Evolutionary conservation across 2,888 invertebrate genomes (phyloP).

Genomic region (Hypsopygia costalis): DNA sequence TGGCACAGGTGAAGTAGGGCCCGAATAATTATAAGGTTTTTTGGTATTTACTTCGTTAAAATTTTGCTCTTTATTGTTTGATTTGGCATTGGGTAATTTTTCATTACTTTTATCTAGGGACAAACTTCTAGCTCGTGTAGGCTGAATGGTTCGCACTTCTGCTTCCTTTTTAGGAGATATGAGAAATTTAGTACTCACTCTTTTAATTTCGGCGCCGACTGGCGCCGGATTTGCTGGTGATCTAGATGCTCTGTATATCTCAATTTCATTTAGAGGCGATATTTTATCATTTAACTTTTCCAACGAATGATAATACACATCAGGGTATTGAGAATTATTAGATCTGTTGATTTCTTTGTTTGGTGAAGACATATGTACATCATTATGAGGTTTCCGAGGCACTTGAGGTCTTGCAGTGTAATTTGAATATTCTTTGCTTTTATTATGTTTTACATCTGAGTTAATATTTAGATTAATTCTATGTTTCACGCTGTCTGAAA

Average conservation of each 20-base stretch:
- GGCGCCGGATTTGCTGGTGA: conserved; percentile 49
- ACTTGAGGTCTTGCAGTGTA: conserved; percentile 53
- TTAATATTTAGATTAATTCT: conserved; percentile 21
- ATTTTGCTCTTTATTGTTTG: conserved; percentile 15
- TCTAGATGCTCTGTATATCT: conserved; percentile 56
- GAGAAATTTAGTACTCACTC: conserved; percentile 65
- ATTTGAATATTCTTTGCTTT: conserved; percentile 26
- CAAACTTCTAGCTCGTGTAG: conserved; percentile 63
- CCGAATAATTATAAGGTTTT: conserved; percentile 68
- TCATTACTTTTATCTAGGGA: conserved; percentile 49
- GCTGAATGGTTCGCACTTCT: conserved; percentile 65
- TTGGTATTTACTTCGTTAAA: conserved; percentile 22
- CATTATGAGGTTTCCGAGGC: conserved; percentile 46
- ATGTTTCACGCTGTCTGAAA: conserved; percentile 52
- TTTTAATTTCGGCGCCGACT: conserved; percentile 72
- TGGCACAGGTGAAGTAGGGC: conserved; percentile 65
- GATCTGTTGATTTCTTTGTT: conserved; percentile 19
- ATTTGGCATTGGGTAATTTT: conserved; percentile 14
- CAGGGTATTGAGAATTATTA: conserved; percentile 40
- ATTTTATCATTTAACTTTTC: conserved; percentile 57
- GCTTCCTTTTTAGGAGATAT: conserved; percentile 75
- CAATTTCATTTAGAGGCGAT: conserved; percentile 49
- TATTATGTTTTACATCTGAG: conserved; percentile 11
- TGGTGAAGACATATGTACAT: conserved; percentile 28
- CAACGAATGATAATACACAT: conserved; percentile 69